Percentiles rank a stretch among this genome's conserved stretches.
Evolutionary conservation across 2,797 vertebrate genomes (phyloP).

Genomic region (Petrocephalus schoutedeni): DNA sequence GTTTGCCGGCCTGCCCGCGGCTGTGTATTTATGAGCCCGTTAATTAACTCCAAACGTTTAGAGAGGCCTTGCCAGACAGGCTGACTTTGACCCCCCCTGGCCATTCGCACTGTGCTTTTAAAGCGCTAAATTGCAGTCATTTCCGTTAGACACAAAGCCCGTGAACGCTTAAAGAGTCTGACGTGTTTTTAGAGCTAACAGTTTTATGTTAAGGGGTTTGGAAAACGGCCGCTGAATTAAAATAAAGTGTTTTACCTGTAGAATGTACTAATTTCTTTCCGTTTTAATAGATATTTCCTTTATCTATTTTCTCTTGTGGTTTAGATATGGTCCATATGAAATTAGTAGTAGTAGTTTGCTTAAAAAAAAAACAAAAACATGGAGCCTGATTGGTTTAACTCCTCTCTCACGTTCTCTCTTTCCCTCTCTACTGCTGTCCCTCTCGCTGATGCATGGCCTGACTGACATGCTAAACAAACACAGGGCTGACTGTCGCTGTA

Average conservation of each 20-base stretch:
- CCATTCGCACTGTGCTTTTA: background rate
- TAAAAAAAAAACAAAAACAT: background rate
- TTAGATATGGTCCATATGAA: background rate
- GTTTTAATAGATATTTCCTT: background rate
- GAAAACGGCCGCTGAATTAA: background rate
- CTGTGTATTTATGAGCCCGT: background rate
- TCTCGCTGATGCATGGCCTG: background rate
- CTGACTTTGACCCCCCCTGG: background rate
- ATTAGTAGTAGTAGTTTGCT: background rate
- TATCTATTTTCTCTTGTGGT: background rate
- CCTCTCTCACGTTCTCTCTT: background rate
- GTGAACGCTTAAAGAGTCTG: background rate
- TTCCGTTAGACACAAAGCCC: background rate
- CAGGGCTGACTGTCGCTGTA: background rate
- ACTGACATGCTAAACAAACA: constrained; percentile 16
- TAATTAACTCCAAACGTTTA: background rate
- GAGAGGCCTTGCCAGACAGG: background rate
- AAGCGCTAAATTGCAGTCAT: background rate
- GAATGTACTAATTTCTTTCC: background rate
- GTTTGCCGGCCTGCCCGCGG: background rate
- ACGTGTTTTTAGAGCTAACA: background rate
- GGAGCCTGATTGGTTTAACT: background rate
- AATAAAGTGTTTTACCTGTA: background rate
- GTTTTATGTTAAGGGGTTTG: background rate
- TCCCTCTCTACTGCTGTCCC: background rate